These are phyloP conservation scores for Platyrinchus mystaceus DNA, from an alignment of 2,797 vertebrate species.

Conservation along the genomic window DNA sequence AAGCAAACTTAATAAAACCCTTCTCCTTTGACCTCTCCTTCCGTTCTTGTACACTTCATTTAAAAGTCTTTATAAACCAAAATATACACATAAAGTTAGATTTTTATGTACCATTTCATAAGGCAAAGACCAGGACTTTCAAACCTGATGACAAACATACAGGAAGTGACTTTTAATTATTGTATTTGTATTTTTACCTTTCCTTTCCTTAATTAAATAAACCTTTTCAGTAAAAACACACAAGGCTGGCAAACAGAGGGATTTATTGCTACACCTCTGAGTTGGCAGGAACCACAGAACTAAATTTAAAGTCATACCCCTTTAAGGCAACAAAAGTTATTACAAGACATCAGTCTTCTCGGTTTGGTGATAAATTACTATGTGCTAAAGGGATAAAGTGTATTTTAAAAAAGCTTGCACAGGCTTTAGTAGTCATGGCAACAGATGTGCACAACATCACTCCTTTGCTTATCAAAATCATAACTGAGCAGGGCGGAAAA, in stretches of 20 bases:
- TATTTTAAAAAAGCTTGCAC: slow-evolving; percentile 76
- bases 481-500: slow-evolving; percentile 63
- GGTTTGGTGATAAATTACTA: slow-evolving; percentile 84
- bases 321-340: slow-evolving; percentile 73
- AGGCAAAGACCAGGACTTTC: neutral
- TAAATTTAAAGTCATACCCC: slow-evolving; percentile 73
- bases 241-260: neutral
- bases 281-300: slow-evolving; percentile 51
- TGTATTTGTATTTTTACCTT: neutral
- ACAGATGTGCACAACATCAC: slow-evolving; percentile 80
- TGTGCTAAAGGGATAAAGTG: slow-evolving; percentile 83
- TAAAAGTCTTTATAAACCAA: neutral
- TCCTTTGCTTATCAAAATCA: slow-evolving; percentile 85
- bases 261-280: slow-evolving; percentile 20
- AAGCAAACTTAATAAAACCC: neutral
- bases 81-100: neutral
- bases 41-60: neutral
- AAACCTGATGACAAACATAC: neutral
- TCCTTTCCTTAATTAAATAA: neutral
- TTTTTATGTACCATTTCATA: neutral
- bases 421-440: slow-evolving; percentile 86
- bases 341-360: slow-evolving; percentile 74
- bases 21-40: neutral
- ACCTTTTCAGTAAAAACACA: neutral
- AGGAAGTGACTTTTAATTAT: neutral